phyloP scores from a whole-genome alignment of 2,113 vertebrate genomes.

The Paradoxurus hermaphroditus region DNA sequence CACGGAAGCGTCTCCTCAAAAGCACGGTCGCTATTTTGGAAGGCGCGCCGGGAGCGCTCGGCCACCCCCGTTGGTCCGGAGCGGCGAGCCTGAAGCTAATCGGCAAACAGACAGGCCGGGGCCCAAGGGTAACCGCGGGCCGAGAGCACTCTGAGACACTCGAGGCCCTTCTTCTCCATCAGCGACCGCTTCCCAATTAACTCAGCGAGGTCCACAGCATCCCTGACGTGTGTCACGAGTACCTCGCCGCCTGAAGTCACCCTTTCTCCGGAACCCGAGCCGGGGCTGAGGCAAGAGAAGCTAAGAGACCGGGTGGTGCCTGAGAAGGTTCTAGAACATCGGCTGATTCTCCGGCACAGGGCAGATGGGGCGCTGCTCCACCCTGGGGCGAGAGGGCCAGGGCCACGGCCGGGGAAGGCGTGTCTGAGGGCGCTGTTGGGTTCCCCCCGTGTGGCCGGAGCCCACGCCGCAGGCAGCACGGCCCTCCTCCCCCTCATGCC shows the following conservation, averaged over 20 bases:
- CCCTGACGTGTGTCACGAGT: fast-evolving
- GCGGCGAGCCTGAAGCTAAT: background rate
- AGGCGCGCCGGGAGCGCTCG: fast-evolving
- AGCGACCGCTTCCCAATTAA: fast-evolving
- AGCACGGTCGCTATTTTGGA: background rate
- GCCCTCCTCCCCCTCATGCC: background rate
- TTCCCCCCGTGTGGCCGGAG: background rate
- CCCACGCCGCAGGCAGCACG: background rate
- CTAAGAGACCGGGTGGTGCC: fast-evolving
- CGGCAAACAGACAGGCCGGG: fast-evolving
- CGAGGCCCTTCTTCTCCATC: background rate
- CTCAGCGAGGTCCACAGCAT: fast-evolving
- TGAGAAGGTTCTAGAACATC: fast-evolving
- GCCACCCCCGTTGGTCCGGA: fast-evolving
- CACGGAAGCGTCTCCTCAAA: background rate
- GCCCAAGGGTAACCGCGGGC: fast-evolving
- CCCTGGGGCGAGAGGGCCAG: fast-evolving
- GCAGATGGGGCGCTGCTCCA: background rate
- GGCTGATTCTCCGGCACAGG: fast-evolving
- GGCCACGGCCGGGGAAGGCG: background rate
- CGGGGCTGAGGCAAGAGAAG: background rate
- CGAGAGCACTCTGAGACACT: fast-evolving
- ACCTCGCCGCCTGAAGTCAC: too few relatives aligned
- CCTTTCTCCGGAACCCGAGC: fast-evolving
- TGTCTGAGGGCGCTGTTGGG: background rate